Evolutionary conservation across 2,888 invertebrate species (phyloP), one percentile per base, ranked within the genome.

Genomic region (Liodrosophila aerea): DNA sequence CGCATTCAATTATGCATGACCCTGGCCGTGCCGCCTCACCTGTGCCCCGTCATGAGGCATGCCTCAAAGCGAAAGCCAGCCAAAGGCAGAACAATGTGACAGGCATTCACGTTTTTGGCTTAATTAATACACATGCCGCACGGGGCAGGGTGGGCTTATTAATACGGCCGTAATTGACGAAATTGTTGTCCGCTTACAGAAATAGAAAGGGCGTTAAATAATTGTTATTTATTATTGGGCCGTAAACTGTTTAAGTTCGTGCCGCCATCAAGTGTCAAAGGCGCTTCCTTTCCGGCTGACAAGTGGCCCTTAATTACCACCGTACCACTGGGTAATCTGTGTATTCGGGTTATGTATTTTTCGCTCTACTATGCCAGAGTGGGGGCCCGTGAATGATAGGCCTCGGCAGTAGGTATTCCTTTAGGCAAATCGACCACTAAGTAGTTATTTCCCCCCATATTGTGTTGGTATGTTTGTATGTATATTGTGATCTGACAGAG

Each of bases 61-160:
- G 22, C 22, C 22, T 22, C 22, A 22, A 22, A 22, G 22, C 22
- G 22, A 22, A 22, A 22, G 3, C 22, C 22, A 22, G 22, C 22
- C 22, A 22, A 22, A 22, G 22, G 22, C 22, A 12, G 27, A 22
- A 12, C 27, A 16, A 37, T 56, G 62, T 18, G 72, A 46, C 63
- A 44, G 53, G 56, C 37, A 43, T 73, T 56, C 63, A 43, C 45
- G 30, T 46, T 62, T n/a, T 52, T 29, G 33, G 13, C 68, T 66
- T 78, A 78, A 78, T 78, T 84, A 78, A 81, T 66, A 68, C 72
- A 61, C 68, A 81, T 68, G n/a, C n/a, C n/a, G n/a, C n/a, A n/a
- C n/a, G n/a, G n/a, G 68, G 37, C 54, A 4, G 43, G 40, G 44
- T 44, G 16, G 52, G 64, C 50, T 64, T 64, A 66, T 63, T 84